A percentile compares a stretch with the other conserved stretches of the same genome.
These are phyloP conservation scores for Catocala sponsa DNA, from an alignment of 2,888 invertebrate genomes.

Conservation along the genomic window DNA sequence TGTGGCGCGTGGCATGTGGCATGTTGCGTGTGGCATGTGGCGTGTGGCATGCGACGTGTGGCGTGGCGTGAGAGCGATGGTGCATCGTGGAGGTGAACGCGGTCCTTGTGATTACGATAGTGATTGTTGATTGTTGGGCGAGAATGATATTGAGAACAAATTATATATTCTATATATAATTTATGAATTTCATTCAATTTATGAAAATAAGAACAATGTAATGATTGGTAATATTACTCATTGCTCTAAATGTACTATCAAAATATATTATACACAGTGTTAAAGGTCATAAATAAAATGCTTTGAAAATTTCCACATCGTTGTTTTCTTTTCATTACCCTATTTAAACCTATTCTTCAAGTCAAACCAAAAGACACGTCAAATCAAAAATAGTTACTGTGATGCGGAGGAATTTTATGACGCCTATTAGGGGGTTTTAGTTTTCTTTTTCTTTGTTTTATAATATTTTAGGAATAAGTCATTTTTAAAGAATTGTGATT, in stretches of 20 bases:
- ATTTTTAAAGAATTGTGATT: no score
- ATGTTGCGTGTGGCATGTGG: neutral
- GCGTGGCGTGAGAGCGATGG: slow-evolving; percentile 18
- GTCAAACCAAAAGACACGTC: no score
- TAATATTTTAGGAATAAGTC: no score
- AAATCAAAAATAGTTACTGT: no score
- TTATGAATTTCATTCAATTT: slow-evolving; percentile 86
- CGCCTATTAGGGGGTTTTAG: no score
- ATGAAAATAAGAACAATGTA: slow-evolving; percentile 87
- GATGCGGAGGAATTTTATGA: no score
- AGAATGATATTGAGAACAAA: slow-evolving; percentile 81
- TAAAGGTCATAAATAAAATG: slow-evolving; percentile 89
- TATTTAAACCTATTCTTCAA: slow-evolving; percentile 23
- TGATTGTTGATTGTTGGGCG: slow-evolving; percentile 86
- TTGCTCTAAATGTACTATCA: slow-evolving; percentile 89
- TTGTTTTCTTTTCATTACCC: slow-evolving; percentile 71
- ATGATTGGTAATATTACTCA: slow-evolving; percentile 88
- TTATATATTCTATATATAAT: slow-evolving; percentile 86
- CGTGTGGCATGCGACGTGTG: slow-evolving; percentile 1
- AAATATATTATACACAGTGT: slow-evolving; percentile 89
- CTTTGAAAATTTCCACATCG: slow-evolving; percentile 86
- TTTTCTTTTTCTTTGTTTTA: no score
- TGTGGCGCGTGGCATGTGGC: no score
- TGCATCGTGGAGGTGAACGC: slow-evolving; percentile 38
- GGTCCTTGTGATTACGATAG: slow-evolving; percentile 77